Evolutionary conservation across 2,888 invertebrate genomes (phyloP), one percentile per base, ranked within the genome.

Genomic region (Aplocera efformata): DNA sequence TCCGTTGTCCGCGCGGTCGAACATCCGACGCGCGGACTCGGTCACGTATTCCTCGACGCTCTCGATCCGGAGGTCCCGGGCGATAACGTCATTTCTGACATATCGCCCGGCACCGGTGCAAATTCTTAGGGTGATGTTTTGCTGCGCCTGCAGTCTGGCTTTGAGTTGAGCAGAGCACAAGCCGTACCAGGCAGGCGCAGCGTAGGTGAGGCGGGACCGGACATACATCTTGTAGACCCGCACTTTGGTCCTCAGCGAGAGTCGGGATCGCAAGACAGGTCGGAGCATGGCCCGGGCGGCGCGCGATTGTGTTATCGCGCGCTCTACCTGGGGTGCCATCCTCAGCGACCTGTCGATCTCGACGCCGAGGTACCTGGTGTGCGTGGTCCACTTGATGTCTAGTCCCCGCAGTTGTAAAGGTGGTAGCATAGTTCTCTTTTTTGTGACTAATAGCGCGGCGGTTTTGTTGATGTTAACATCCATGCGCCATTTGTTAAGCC

Each of bases 401-500:
- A 7, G 22, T 3, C n/a, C n/a, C 22, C 22, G 22, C 21, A 20
- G 30, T 20, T 21, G 23, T 7, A 9, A 10, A 8, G 1, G 10
- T 7, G 7, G 31, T 4, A 20, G 30, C 23, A 13, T n/a, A 7
- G 3, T 20, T 20, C 4, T 6, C 4, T 3, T 6, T 3, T 3
- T 3, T n/a, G n/a, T n/a, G n/a, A n/a, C n/a, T n/a, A 17, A 5
- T 5, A 17, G 13, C 13, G 13, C 13, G 13, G 13, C 52, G 1
- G 60, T 56, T 29, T 60, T 60, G 0, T 11, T 25, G 0, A 50
- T 51, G 31, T 57, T 56, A 7, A 49, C 47, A 2, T 42, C 23
- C 41, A 49, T 48, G 17, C 44, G 25, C 45, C 45, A 46, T 7
- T 11, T 46, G 28, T 42, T 35, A 0, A 47, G 32, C 46, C 51